A percentile compares a stretch with the other conserved stretches of the same genome.
phyloP scores from a whole-genome alignment of 2,888 invertebrate species.

The Lypha dubia region DNA sequence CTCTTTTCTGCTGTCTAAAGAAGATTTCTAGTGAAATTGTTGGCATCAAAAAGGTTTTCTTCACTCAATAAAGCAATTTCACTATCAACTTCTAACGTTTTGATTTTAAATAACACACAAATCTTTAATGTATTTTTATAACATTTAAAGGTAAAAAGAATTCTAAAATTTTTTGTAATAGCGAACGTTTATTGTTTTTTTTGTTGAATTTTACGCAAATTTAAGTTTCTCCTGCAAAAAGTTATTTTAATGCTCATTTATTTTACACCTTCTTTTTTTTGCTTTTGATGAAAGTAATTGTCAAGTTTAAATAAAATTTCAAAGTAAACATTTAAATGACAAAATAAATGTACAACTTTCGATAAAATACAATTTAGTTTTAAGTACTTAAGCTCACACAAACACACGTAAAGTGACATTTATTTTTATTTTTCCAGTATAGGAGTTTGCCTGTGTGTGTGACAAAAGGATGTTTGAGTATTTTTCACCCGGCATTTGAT shows the following conservation, averaged over 20 bases:
- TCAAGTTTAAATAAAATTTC: constrained; percentile 6
- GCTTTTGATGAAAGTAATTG: background rate
- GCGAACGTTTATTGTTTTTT: background rate
- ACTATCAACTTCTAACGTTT: background rate
- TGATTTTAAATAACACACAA: background rate
- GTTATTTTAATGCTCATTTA: background rate
- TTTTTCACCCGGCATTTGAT: constrained; percentile 37
- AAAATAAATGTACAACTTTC: background rate
- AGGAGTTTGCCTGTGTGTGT: background rate
- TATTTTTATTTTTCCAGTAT: too few species aligned
- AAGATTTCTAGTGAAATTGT: too few species aligned
- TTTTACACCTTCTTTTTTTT: constrained; percentile 4
- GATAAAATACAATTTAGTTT: constrained; percentile 7
- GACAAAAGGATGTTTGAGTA: background rate
- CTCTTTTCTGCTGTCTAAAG: too few species aligned
- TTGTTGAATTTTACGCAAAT: background rate
- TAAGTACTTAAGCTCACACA: background rate
- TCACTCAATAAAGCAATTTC: background rate
- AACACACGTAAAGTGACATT: background rate
- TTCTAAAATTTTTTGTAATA: background rate
- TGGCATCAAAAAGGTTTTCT: background rate
- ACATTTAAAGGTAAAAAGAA: background rate
- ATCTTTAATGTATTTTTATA: background rate
- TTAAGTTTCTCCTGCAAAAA: background rate
- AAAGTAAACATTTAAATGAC: background rate